These are phyloP conservation scores for Mesochorus sp. DNA, from an alignment of 2,888 invertebrate species.

Conservation along the genomic window DNA sequence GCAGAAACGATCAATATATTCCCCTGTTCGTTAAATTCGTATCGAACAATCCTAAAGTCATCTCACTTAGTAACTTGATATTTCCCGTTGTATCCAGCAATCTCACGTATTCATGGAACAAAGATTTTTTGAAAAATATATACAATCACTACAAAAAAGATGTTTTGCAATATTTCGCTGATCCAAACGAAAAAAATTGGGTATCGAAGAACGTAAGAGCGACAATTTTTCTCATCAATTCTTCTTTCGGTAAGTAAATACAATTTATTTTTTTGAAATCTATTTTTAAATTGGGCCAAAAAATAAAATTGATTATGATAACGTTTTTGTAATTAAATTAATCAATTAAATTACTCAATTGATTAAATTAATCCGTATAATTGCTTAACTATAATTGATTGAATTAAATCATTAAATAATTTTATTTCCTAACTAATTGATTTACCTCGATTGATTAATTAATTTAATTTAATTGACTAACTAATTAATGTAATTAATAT, in stretches of 20 bases:
- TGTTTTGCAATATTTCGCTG: slow-evolving; percentile 83
- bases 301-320: background rate
- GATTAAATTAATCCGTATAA: no score
- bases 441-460: background rate
- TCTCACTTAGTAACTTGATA: slow-evolving; percentile 85
- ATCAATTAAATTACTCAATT: no score
- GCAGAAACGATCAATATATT: slow-evolving; percentile 83
- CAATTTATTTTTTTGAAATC: slow-evolving; percentile 10
- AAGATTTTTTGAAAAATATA: slow-evolving; percentile 83
- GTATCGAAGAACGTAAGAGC: slow-evolving; percentile 83
- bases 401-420: no score
- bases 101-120: slow-evolving; percentile 80
- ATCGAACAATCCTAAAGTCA: slow-evolving; percentile 79
- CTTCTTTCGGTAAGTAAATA: slow-evolving; percentile 69
- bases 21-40: slow-evolving; percentile 83
- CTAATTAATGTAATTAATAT: background rate
- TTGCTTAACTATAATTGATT: no score
- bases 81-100: slow-evolving; percentile 85
- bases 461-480: background rate
- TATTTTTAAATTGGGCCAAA: background rate
- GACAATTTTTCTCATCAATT: slow-evolving; percentile 84
- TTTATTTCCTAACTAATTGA: no score
- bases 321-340: no score
- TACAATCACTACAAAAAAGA: slow-evolving; percentile 86
- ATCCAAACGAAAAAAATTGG: slow-evolving; percentile 69